phyloP scores from a whole-genome alignment of 2,113 vertebrate genomes.

The Halcyon senegalensis region DNA sequence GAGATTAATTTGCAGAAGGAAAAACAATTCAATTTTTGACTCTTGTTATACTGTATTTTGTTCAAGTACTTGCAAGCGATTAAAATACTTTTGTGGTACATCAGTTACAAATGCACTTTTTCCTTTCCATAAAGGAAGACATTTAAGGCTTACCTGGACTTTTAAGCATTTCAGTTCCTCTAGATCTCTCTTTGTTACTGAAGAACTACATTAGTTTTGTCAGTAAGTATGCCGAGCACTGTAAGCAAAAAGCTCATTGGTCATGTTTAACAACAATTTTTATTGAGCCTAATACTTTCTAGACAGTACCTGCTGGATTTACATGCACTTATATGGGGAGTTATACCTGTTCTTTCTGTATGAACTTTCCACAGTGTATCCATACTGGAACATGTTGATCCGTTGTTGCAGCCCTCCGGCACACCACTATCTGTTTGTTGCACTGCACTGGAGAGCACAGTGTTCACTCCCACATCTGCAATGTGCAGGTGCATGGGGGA shows the following conservation, averaged over 20 bases:
- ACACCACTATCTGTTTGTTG: too few relatives aligned
- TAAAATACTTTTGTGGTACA: background rate
- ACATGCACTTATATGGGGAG: background rate
- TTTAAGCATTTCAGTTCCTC: background rate
- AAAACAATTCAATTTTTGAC: accelerated
- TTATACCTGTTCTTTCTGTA: background rate
- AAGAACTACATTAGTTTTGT: background rate
- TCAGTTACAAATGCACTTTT: background rate
- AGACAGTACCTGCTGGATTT: background rate
- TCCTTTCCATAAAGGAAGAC: background rate
- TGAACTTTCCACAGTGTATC: background rate
- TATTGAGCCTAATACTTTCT: background rate
- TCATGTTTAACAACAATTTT: background rate
- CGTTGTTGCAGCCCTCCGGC: too few relatives aligned
- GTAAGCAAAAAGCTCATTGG: background rate
- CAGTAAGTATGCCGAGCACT: background rate
- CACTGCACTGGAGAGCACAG: too few relatives aligned
- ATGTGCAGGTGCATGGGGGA: too few relatives aligned
- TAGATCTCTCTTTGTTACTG: background rate
- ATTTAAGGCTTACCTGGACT: background rate
- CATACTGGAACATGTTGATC: too few relatives aligned
- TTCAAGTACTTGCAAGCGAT: background rate
- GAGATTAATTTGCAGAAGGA: background rate
- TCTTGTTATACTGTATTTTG: background rate
- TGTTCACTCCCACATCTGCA: too few relatives aligned